Conservation (phyloP, 1,140 invertebrate species). For the Procambarus clarkii region DNA sequence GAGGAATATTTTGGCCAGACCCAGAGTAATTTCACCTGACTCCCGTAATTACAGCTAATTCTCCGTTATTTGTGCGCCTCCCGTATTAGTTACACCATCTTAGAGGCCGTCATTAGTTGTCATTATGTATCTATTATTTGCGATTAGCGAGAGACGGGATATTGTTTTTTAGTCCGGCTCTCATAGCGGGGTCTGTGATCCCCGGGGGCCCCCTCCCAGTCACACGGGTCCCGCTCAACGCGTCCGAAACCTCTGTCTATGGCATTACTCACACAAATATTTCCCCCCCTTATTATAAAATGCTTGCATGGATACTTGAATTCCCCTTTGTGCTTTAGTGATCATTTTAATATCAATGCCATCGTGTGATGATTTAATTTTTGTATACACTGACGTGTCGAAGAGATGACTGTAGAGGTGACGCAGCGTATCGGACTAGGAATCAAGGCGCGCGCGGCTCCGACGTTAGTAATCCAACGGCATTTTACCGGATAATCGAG, state of each 20-base stretch:
- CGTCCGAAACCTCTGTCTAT: neutral
- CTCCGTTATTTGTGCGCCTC: constrained; percentile 54
- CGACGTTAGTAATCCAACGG: neutral
- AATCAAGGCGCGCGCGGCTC: neutral
- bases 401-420: neutral
- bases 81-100: constrained; percentile 52
- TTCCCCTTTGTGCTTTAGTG: no score
- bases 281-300: no score
- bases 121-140: constrained; percentile 54
- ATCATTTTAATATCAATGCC: no score
- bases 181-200: neutral
- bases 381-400: no score
- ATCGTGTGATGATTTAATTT: no score
- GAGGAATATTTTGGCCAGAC: neutral
- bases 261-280: no score
- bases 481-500: constrained; percentile 13
- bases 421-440: neutral
- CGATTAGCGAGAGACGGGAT: constrained; percentile 38
- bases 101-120: constrained; percentile 36
- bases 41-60: constrained; percentile 54
- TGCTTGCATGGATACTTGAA: no score
- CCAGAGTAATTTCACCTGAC: constrained; percentile 6
- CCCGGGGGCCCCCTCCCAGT: no score
- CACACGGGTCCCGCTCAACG: neutral
- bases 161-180: constrained; percentile 41